These are phyloP conservation scores for Cephus runcator DNA, from an alignment of 2,888 invertebrate species.

Conservation along the genomic window DNA sequence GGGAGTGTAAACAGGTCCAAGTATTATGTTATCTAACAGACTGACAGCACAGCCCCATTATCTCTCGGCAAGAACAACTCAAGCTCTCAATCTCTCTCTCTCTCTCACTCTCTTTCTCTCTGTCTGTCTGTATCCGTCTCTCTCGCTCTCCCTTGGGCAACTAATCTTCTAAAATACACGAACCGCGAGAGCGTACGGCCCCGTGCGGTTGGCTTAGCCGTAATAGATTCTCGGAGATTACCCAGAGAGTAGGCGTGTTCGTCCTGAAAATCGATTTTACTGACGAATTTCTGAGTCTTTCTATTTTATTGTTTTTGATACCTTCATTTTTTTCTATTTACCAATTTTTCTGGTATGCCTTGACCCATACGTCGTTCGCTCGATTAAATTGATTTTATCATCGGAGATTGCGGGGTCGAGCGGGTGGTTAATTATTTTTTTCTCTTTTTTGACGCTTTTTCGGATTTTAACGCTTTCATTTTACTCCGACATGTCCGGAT, in stretches of 20 bases:
- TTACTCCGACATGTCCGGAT: neutral
- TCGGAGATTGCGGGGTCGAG: no score
- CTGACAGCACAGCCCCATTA: constrained; percentile 53
- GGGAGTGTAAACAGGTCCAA: constrained; percentile 52
- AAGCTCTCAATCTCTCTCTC: constrained; percentile 20
- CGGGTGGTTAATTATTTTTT: neutral
- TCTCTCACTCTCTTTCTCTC: constrained; percentile 14
- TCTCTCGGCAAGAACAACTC: constrained; percentile 47
- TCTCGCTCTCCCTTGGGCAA: constrained; percentile 37
- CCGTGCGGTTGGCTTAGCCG: constrained; percentile 36
- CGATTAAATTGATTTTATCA: no score
- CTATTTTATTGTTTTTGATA: neutral
- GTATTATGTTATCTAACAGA: constrained; percentile 53
- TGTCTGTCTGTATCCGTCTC: no score
- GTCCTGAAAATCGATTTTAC: neutral
- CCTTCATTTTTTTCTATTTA: neutral
- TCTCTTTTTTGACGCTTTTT: neutral
- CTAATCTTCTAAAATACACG: constrained; percentile 44
- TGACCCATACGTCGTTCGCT: neutral
- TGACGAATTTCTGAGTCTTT: neutral
- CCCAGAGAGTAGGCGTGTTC: neutral
- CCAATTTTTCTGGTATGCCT: neutral
- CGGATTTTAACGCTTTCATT: neutral
- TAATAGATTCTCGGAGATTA: constrained; percentile 32
- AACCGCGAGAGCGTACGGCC: constrained; percentile 18